Percentiles rank a stretch among this genome's conserved stretches.
Evolutionary conservation across 2,797 vertebrate species (phyloP).

Genomic region (Poliocrania exsul): DNA sequence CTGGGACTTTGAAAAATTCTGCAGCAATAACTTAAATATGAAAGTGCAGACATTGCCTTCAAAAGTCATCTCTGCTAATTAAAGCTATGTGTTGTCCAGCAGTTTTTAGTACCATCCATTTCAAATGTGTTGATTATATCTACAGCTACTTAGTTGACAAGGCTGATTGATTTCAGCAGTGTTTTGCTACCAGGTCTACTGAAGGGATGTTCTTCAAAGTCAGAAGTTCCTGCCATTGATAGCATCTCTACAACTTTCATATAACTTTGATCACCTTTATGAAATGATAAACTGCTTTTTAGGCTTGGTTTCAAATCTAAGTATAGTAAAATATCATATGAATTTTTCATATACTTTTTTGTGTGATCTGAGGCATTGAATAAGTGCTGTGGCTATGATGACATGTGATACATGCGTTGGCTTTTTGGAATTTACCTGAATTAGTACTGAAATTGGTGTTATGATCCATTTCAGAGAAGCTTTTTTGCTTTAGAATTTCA

Average conservation of each 20-base stretch:
- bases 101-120: not conserved
- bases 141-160: not conserved
- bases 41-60: not conserved
- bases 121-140: not conserved
- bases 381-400: not conserved
- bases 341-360: not conserved
- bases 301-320: not conserved
- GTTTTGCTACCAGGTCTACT: not conserved
- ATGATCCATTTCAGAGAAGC: not conserved
- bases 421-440: not conserved
- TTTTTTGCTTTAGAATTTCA: not conserved
- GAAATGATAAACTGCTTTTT: not conserved
- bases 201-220: not conserved
- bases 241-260: not conserved
- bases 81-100: not conserved
- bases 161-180: not conserved
- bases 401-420: rapidly evolving
- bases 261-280: not conserved
- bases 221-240: not conserved
- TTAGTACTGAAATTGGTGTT: not conserved
- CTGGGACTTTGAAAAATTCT: not conserved
- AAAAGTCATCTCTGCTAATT: not conserved
- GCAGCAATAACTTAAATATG: not conserved
- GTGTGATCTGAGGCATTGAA: not conserved
- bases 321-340: not conserved